Evolutionary conservation across 2,888 invertebrate genomes (phyloP).

Genomic region (Frankliniella intonsa): DNA sequence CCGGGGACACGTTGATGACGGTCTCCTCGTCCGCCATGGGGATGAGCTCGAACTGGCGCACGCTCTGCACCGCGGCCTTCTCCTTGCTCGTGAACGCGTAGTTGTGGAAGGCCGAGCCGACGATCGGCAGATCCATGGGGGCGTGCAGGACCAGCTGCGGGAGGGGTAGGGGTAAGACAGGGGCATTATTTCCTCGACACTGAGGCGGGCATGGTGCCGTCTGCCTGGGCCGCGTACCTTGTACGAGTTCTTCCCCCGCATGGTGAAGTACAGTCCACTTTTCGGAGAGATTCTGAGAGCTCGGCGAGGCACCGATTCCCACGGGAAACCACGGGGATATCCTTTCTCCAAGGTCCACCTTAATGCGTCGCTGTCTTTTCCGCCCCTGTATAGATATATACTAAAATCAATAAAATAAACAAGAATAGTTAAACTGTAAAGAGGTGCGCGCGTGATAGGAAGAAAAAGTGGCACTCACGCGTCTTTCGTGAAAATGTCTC

Average conservation of each 20-base stretch:
- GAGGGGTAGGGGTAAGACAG: no score
- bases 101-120: background rate
- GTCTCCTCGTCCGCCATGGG: background rate
- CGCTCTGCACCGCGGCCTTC: background rate
- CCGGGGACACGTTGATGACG: background rate
- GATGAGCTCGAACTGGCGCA: background rate
- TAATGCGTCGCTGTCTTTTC: background rate
- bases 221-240: slow-evolving; percentile 54
- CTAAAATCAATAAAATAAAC: background rate
- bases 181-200: no score
- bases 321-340: slow-evolving; percentile 51
- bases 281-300: slow-evolving; percentile 56
- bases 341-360: slow-evolving; percentile 64
- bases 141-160: background rate
- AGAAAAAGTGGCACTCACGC: background rate
- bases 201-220: no score
- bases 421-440: background rate
- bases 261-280: slow-evolving; percentile 59
- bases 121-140: background rate
- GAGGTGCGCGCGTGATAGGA: background rate
- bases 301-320: slow-evolving; percentile 63
- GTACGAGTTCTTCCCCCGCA: slow-evolving; percentile 57
- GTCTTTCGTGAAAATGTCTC: background rate
- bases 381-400: background rate
- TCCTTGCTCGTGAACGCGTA: background rate